phyloP scores from a whole-genome alignment of 2,888 invertebrate genomes.

The Hydrotaea cyrtoneurina region DNA sequence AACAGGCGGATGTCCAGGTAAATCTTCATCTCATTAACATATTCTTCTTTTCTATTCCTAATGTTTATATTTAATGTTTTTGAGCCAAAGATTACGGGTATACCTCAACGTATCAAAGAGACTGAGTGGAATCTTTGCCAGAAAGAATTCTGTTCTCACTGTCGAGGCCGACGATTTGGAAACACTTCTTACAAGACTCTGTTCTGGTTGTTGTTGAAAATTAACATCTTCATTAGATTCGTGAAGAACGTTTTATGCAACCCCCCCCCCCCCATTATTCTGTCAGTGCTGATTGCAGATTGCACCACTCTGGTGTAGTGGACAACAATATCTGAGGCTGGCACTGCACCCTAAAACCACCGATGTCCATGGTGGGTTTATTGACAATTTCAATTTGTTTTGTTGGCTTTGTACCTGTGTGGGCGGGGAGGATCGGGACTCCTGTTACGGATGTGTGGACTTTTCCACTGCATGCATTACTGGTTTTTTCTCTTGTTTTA shows the following conservation, averaged over 20 bases:
- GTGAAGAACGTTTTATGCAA: too few relatives aligned
- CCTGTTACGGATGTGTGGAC: background rate
- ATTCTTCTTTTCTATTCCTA: background rate
- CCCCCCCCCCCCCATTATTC: too few relatives aligned
- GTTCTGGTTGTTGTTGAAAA: too few relatives aligned
- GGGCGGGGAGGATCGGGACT: background rate
- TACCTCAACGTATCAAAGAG: slow-evolving; percentile 52
- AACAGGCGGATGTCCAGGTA: slow-evolving; percentile 92
- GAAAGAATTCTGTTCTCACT: too few relatives aligned
- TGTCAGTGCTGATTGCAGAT: background rate
- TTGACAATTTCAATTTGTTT: slow-evolving; percentile 39
- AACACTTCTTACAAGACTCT: too few relatives aligned
- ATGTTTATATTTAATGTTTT: slow-evolving; percentile 35
- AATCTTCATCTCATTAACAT: background rate
- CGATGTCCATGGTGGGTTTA: slow-evolving; percentile 31
- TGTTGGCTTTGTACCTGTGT: slow-evolving; percentile 33
- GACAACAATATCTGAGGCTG: background rate
- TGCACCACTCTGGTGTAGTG: background rate
- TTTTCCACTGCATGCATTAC: background rate
- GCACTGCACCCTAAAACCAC: slow-evolving; percentile 35
- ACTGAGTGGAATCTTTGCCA: too few relatives aligned
- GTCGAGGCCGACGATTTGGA: too few relatives aligned
- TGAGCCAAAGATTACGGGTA: slow-evolving; percentile 30
- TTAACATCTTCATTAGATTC: too few relatives aligned
- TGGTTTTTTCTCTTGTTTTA: background rate